Conservation (phyloP, 2,113 vertebrate species). For the Sander vitreus region DNA sequence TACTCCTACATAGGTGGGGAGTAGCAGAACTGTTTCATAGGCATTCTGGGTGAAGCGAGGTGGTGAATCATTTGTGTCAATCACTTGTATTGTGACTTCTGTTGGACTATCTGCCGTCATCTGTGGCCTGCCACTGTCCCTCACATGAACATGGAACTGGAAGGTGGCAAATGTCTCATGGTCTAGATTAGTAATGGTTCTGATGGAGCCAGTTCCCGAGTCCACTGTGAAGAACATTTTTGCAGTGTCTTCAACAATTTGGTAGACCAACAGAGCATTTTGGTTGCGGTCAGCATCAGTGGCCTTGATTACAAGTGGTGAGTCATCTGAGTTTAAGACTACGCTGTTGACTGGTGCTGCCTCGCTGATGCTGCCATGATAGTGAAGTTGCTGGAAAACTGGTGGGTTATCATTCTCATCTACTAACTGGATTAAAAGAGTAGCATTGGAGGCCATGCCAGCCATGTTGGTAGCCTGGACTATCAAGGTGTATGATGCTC, state of each 20-base stretch:
- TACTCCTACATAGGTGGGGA: conserved; percentile 94
- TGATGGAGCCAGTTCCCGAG: conserved; percentile 94
- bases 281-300: conserved; percentile 93
- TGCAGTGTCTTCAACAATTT: conserved; percentile 95
- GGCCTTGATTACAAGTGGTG: conserved; percentile 92
- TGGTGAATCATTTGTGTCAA: conserved; percentile 95
- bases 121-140: conserved; percentile 93
- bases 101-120: conserved; percentile 93
- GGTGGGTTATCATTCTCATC: conserved; percentile 97
- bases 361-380: conserved; percentile 92
- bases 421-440: conserved; percentile 89
- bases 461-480: conserved; percentile 97
- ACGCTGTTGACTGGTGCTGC: conserved; percentile 92
- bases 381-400: conserved; percentile 91
- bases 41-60: conserved; percentile 91
- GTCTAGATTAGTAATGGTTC: conserved; percentile 94
- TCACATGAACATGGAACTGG: conserved; percentile 94
- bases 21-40: conserved; percentile 92
- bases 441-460: conserved; percentile 93
- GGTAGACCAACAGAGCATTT: conserved; percentile 94
- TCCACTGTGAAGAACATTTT: conserved; percentile 96
- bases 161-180: conserved; percentile 92
- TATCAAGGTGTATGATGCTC: conserved; percentile 87
- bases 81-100: conserved; percentile 93
- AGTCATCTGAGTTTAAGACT: conserved; percentile 86